Conservation (phyloP, 2,113 vertebrate genomes). For the Hyperopisus bebe region DNA sequence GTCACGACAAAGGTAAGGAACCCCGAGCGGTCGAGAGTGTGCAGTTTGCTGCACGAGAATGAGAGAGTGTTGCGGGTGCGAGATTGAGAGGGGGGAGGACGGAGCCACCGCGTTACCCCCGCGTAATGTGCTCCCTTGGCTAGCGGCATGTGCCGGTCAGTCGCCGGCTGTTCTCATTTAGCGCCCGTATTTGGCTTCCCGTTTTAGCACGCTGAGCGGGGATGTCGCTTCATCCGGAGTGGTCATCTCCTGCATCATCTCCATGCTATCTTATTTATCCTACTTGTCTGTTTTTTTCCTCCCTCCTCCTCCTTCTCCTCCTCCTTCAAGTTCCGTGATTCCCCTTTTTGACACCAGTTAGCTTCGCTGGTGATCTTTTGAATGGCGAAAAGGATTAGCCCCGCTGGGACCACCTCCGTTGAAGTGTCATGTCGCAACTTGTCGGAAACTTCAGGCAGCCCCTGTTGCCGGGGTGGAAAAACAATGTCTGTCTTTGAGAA, state of each 20-base stretch:
- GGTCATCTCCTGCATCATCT: neutral
- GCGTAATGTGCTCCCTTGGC: neutral
- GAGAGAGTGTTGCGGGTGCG: neutral
- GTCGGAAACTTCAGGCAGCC: constrained; percentile 22
- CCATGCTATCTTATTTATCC: neutral
- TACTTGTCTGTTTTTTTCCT: neutral
- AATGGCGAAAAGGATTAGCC: neutral
- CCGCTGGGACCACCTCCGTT: constrained; percentile 3
- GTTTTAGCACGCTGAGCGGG: neutral
- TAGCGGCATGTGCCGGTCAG: constrained; percentile 3
- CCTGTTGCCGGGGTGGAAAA: neutral
- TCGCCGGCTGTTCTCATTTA: constrained; percentile 13
- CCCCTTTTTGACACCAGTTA: constrained; percentile 7
- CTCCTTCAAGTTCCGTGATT: neutral
- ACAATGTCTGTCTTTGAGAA: constrained; percentile 19
- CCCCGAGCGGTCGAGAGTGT: neutral
- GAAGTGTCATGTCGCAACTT: constrained; percentile 20
- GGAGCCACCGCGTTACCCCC: constrained; percentile 13
- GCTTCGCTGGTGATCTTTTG: neutral
- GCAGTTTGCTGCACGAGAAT: constrained; percentile 24
- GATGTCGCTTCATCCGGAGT: neutral
- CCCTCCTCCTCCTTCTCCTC: too few relatives aligned
- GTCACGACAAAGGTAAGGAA: constrained; percentile 94
- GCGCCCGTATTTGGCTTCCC: neutral
- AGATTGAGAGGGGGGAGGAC: constrained; percentile 8